Evolutionary conservation across 2,888 invertebrate genomes (phyloP).

Genomic region (Hypercompe scribonia): DNA sequence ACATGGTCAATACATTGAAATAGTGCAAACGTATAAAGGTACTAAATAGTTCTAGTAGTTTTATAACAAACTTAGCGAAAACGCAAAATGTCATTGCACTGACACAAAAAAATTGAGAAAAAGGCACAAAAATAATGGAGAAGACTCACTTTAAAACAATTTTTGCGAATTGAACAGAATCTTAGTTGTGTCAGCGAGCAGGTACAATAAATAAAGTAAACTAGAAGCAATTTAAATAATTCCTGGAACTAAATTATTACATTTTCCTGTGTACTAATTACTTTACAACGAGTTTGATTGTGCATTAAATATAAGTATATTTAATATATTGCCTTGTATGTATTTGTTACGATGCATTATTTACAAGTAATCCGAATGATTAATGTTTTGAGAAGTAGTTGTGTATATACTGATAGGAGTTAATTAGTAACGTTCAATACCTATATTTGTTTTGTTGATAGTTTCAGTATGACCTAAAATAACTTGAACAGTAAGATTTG

Average conservation of each 20-base stretch:
- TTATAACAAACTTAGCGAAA: too few species aligned
- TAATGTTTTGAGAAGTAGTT: constrained; percentile 10
- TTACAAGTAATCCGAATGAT: constrained; percentile 15
- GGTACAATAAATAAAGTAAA: background rate
- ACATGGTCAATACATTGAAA: background rate
- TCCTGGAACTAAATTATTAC: background rate
- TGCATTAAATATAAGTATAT: background rate
- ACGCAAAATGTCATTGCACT: too few species aligned
- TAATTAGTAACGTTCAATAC: constrained; percentile 4
- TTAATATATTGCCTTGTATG: background rate
- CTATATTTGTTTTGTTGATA: constrained; percentile 4
- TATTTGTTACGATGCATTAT: constrained; percentile 12
- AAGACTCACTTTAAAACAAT: background rate
- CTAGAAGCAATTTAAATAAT: background rate
- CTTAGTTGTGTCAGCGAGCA: background rate
- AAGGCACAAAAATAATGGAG: background rate
- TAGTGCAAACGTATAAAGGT: background rate
- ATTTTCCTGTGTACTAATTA: constrained; percentile 7
- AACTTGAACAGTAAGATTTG: background rate
- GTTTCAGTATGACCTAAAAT: background rate
- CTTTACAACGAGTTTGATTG: background rate
- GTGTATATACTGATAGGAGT: background rate
- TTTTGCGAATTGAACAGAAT: background rate
- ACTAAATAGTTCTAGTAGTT: background rate
- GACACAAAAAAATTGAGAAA: background rate